Evolutionary conservation across 2,797 vertebrate species (phyloP), one percentile per base, ranked within the genome.

Genomic region (Chrysocyon brachyurus): DNA sequence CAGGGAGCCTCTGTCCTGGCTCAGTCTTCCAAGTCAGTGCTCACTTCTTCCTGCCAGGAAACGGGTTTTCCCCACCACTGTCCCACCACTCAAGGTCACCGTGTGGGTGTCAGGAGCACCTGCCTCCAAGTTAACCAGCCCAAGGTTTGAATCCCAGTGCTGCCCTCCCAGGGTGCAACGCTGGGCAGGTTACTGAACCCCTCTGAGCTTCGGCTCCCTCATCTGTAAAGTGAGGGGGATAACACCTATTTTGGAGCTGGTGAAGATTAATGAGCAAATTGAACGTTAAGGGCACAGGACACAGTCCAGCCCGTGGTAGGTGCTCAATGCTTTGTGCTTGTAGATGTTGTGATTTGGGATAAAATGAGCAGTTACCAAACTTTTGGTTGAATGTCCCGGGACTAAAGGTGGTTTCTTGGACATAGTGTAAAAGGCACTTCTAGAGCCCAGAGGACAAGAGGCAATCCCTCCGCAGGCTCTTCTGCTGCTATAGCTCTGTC

Each of bases 401-500:
- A 56, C n/a, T 4, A 75, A 93, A 77, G 28, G 28, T 26, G 75
- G 49, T 52, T 86, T 72, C 75, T 40, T 61, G 70, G 57, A 72
- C 46, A 24, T 0, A 46, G 64, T 33, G 14, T 14, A 54, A 72
- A 78, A n/a, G 16, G 31, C 28, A 24, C 28, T 61, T 68, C n/a
- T 36, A 22, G 40, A 49, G 3, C 57, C 21, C 54, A 59, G 52
- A 64, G 56, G 64, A 17, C 12, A 6, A n/a, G 82, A 2, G 15
- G 54, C 17, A 3, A 31, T 16, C 46, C 22, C 46, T 9, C 11
- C 0, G 0, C 0, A 1, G 54, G 12, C 75, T 63, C 2, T 1
- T 33, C 31, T 12, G 56, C 26, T 21, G 46, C 52, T 12, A 15
- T 0, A 3, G 10, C 73, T 14, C 56, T 0, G 10, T 10, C 33